A percentile compares a stretch with the other conserved stretches of the same genome.
Evolutionary conservation across 2,888 invertebrate species (phyloP).

Genomic region (Metellina segmentata): DNA sequence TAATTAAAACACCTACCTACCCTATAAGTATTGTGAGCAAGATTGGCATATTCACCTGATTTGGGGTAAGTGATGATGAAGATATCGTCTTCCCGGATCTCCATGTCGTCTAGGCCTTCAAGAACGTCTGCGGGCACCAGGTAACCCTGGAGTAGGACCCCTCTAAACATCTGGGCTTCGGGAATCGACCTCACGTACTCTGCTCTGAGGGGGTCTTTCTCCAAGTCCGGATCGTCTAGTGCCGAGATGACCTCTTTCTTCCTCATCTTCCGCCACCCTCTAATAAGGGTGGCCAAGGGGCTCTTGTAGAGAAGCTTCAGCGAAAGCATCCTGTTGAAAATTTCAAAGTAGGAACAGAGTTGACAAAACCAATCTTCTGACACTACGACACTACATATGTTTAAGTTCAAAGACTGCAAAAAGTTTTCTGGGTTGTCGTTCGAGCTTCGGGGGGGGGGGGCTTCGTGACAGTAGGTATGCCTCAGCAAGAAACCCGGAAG

Average conservation of each 20-base stretch:
- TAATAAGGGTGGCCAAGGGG: slow-evolving; percentile 63
- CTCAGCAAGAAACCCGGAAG: too few relatives aligned
- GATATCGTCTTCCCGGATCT: slow-evolving; percentile 88
- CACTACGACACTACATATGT: not conserved
- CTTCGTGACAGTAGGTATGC: too few relatives aligned
- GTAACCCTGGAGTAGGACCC: slow-evolving; percentile 77
- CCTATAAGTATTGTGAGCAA: too few relatives aligned
- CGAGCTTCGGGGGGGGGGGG: too few relatives aligned
- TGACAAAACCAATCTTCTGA: not conserved
- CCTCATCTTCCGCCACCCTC: slow-evolving; percentile 19
- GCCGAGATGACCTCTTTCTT: slow-evolving; percentile 50
- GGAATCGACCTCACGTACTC: slow-evolving; percentile 76
- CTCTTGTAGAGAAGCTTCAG: slow-evolving; percentile 70
- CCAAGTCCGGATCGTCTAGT: slow-evolving; percentile 42
- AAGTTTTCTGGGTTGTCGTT: too few relatives aligned
- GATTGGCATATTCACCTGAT: slow-evolving; percentile 85
- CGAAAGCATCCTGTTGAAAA: slow-evolving; percentile 60
- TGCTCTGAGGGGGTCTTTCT: slow-evolving; percentile 56
- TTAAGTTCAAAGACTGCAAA: too few relatives aligned
- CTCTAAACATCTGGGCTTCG: slow-evolving; percentile 74
- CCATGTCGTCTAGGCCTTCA: slow-evolving; percentile 83
- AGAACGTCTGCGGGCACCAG: slow-evolving; percentile 75
- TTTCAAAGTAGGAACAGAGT: not conserved
- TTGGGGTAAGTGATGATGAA: slow-evolving; percentile 94
- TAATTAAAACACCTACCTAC: too few relatives aligned